Percentiles rank a stretch among this genome's conserved stretches.
Conservation (phyloP, 2,797 vertebrate species). For the Acridotheres tristis region DNA sequence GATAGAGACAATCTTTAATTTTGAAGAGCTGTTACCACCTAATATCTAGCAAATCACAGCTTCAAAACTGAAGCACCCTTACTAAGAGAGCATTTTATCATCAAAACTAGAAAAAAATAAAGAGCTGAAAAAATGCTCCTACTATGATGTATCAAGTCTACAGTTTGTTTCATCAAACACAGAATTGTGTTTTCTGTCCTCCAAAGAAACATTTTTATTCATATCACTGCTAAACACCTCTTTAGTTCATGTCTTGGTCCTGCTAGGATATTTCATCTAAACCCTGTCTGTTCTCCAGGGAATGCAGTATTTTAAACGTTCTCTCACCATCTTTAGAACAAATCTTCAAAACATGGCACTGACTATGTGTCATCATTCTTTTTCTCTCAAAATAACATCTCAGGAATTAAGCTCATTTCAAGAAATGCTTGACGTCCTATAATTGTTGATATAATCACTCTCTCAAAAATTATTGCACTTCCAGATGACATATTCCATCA, state of each 20-base stretch:
- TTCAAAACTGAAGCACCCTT: not conserved
- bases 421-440: not conserved
- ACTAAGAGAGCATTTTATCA: not conserved
- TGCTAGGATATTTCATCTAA: not conserved
- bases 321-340: not conserved
- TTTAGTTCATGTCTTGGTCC: not conserved
- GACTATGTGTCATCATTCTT: not conserved
- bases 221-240: not conserved
- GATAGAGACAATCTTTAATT: not conserved
- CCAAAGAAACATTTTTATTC: not conserved
- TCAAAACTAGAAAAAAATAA: not conserved
- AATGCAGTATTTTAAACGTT: not conserved
- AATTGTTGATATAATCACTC: not conserved
- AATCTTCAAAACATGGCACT: not conserved
- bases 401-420: not conserved
- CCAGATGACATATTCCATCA: not conserved
- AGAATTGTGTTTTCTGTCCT: not conserved
- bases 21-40: not conserved
- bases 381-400: not conserved
- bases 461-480: not conserved
- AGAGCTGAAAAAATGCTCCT: not conserved
- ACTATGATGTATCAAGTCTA: not conserved
- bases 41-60: not conserved
- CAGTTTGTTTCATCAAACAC: not conserved
- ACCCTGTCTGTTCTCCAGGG: not conserved